phyloP scores from a whole-genome alignment of 2,797 vertebrate species.

The Calcarius lapponicus region DNA sequence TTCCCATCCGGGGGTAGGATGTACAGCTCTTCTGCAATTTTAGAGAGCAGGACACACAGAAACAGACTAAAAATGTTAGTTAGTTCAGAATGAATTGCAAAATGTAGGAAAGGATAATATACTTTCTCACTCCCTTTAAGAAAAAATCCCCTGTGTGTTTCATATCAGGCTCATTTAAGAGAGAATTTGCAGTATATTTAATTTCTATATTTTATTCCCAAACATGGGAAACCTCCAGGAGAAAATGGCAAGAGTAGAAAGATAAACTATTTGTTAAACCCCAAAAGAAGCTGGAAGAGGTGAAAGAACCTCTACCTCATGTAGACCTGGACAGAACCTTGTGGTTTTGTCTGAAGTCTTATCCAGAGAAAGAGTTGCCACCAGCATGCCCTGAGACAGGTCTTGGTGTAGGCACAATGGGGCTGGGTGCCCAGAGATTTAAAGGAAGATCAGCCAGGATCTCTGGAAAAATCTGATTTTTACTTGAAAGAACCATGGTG shows the following conservation, averaged over 20 bases:
- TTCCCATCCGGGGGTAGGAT: not conserved
- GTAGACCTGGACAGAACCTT: not conserved
- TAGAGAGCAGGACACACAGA: not conserved
- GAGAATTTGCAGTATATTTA: not conserved
- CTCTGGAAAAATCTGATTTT: not conserved
- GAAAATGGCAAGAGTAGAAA: not conserved
- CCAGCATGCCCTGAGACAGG: not conserved
- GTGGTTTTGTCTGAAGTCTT: not conserved
- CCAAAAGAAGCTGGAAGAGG: not conserved
- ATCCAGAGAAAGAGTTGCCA: not conserved
- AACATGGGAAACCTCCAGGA: not conserved
- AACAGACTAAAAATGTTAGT: not conserved
- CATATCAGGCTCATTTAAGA: accelerated
- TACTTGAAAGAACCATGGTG: not conserved
- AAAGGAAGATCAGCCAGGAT: not conserved
- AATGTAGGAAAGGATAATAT: not conserved
- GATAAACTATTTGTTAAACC: not conserved
- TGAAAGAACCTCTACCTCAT: not conserved
- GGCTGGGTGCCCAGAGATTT: not conserved
- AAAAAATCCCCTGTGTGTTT: accelerated
- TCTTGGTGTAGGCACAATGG: not conserved
- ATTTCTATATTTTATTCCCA: not conserved
- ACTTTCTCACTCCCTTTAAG: accelerated
- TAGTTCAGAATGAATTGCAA: not conserved
- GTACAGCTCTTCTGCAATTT: not conserved